A percentile compares a stretch with the other conserved stretches of the same genome.
Evolutionary conservation across 1,140 invertebrate species (phyloP).

Genomic region (Tetramorium parvispinum): DNA sequence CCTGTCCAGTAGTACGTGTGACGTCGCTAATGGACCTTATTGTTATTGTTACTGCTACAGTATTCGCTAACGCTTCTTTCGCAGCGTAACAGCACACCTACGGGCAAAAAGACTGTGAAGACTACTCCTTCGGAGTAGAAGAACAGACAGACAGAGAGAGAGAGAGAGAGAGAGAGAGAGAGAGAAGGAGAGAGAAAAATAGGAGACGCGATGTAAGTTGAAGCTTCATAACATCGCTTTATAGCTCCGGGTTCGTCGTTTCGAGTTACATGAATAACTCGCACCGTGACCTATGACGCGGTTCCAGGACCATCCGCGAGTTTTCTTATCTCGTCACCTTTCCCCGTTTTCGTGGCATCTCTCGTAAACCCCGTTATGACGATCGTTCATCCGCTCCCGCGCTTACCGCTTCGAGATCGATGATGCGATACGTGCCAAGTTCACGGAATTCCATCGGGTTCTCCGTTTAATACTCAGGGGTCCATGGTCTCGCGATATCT

Average conservation of each 20-base stretch:
- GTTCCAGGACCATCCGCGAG: conserved; percentile 57
- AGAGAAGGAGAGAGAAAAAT: neutral
- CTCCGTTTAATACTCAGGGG: neutral
- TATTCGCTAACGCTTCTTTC: conserved; percentile 24
- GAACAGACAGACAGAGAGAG: neutral
- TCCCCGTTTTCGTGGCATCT: conserved; percentile 62
- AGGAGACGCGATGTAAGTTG: conserved; percentile 14
- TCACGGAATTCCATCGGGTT: conserved; percentile 34
- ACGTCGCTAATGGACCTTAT: conserved; percentile 32
- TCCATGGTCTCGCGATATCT: conserved; percentile 17
- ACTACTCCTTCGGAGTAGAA: neutral
- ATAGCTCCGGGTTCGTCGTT: conserved; percentile 73
- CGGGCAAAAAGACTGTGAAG: conserved; percentile 29
- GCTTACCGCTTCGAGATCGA: conserved; percentile 42
- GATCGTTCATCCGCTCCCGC: conserved; percentile 65
- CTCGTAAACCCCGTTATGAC: conserved; percentile 64
- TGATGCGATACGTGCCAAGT: conserved; percentile 38
- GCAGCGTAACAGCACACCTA: conserved; percentile 65
- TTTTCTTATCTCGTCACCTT: conserved; percentile 70
- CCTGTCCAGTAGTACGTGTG: conserved; percentile 57
- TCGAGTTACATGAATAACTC: conserved; percentile 75
- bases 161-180: neutral
- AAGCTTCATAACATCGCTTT: conserved; percentile 41
- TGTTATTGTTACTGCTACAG: conserved; percentile 28
- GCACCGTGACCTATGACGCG: conserved; percentile 70